Base-by-base conservation (phyloP, 2,113 vertebrate species). In the Sitta europaea region DNA sequence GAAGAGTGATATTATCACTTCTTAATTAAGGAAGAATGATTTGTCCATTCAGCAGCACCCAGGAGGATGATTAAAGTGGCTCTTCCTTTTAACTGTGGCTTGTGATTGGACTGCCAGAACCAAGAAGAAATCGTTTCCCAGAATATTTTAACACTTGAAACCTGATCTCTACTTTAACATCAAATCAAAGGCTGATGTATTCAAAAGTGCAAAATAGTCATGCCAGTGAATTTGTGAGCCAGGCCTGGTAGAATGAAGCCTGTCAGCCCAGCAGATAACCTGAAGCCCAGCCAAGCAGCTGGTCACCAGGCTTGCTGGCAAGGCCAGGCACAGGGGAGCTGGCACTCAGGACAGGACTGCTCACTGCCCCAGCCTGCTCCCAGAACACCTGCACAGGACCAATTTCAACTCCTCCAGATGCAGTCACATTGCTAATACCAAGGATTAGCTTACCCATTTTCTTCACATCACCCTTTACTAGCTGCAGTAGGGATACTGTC, bases 271-370 rank as follows among this genome's bases (percentile, higher is more conserved):
- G 66, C 47, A 36, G 14, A 20, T 12, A 33, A 38, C 3, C 1
- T 20, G 12, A 25, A 75, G 28, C 13, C 58, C 19, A 47, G 33
- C 1, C 4, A 4, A 47, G 33, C 55, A 48, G 28, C 12, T 20
- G 35, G 18, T 5, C 12, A 6, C 2, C 0, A 2, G 29, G 12
- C 33, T 68, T 0, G 2, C 35, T 7, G 14, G 25, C 9, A 50
- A 40, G 17, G 29, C 20, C 21, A 25, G 31, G 15, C 10, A 3
- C 0, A 2, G n/a, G 40, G 6, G 40, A 33, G 14, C 28, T n/a
- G 57, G 53, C 35, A 25, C 5, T 0, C 3, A 11, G 12, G 11
- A 14, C 43, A 72, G 63, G 43, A 11, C 9, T 29, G 31, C 36
- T 53, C 51, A 11, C 22, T 36, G 29, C n/a, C 21, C 61, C 62